Base-by-base conservation (phyloP, 2,888 invertebrate species). In the Pammene aurita region DNA sequence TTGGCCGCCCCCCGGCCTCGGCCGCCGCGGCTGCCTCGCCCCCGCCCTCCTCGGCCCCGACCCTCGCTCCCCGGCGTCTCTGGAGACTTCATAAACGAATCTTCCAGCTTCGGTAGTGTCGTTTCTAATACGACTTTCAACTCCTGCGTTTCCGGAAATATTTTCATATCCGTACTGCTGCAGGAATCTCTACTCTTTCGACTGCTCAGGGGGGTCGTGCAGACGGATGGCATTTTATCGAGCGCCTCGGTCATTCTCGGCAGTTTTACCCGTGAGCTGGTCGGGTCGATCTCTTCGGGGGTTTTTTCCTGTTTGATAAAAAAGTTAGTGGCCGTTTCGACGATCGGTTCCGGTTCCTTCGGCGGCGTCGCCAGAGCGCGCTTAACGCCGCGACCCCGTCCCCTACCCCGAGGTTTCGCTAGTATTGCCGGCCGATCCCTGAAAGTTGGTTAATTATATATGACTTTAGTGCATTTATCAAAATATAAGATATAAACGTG, bases 191-290 rank as follows among this genome's bases (percentile, higher is more conserved):
- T 34, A 34, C 54, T 79, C 38, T 85, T 80, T 48, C 89, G 80
- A 71, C 88, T 89, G 26, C 88, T 81, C 41, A 91, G 76, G 13
- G 90, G 88, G 5, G 90, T 89, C 5, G 83, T 76, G 70, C 87
- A 88, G 5, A 80, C 75, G 5, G 83, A 83, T 0, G 88, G 87
- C 79, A 89, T 86, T 62, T 91, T 89, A 72, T 92, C 90, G 5
- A 92, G 78, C 2, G 90, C 91, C 72, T 92, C 92, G 2, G 92
- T 92, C 88, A 92, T 88, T 0, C 92, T 82, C n/a, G 92, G 92
- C 57, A 90, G 80, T 72, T 92, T 92, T 67, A 91, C 86, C 38
- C 92, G 80, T n/a, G 90, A 89, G 72, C 90, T 90, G 2, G 87
- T 92, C 1, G 91, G 90, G 76, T 92, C 92, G 34, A 90, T 85